Base-by-base conservation (phyloP, 1,140 invertebrate genomes). In the Lucilia sericata region DNA sequence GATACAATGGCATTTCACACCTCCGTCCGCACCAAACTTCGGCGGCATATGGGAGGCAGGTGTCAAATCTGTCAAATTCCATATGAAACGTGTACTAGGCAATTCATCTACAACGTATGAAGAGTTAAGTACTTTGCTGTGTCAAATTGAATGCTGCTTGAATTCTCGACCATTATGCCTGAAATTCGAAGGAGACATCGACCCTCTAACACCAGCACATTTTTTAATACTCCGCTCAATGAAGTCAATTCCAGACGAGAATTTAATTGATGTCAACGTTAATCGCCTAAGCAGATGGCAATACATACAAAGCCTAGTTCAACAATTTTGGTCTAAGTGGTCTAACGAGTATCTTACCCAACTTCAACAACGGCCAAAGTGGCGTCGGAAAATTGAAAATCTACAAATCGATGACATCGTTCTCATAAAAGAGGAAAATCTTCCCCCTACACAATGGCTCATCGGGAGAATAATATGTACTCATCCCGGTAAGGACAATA, bases 141-240 rank as follows among this genome's bases (percentile, higher is more conserved):
- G 75, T 36, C 86, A 87, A 84, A 87, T 89, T 10, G 90, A 90
- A 74, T 86, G 85, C 9, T 51, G 87, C 42, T 47, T 90, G 12
- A 91, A 90, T 82, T 86, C 86, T n/a, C 74, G 91, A 10, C 91
- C 90, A 5, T 55, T 91, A 8, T 85, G 82, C 42, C 86, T 83
- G 65, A 30, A 85, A 88, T 85, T 84, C 87, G 21, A 74, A 78
- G 85, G 87, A 70, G 89, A 91, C 51, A 85, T 87, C 1, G 60
- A 51, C 36, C 84, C 86, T 7, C 83, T 91, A 0, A 91, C 91
- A 9, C 90, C 91, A 9, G 87, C 83, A 17, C 87, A 89, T 74
- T 88, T 91, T 81, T 80, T 90, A 30, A 87, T 86, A 10, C 87
- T 85, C 21, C 70, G 86, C 17, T 12, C 87, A 2, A 47, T 84